Conservation (phyloP, 2,113 vertebrate species). For the Sorex fumeus region DNA sequence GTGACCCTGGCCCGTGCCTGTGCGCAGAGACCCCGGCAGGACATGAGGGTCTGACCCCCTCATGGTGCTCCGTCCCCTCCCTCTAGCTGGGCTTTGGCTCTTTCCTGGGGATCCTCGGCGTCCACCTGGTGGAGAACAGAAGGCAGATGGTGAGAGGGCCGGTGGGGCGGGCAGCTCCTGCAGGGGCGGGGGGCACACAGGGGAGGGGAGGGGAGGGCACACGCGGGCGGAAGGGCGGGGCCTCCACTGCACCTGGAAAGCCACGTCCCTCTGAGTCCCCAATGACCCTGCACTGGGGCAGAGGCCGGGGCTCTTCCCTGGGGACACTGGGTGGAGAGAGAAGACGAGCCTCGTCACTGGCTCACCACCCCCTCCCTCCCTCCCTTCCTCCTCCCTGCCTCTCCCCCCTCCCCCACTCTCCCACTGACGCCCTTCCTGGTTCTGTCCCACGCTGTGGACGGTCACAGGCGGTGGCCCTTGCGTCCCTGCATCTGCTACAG, state of each 20-base stretch:
- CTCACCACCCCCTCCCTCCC: too few species aligned
- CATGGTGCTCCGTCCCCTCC: neutral
- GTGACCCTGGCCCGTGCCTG: neutral
- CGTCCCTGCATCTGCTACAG: neutral
- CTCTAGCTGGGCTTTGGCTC: constrained; percentile 96
- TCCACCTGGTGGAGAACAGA: constrained; percentile 96
- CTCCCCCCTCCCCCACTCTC: too few species aligned
- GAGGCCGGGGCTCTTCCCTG: neutral
- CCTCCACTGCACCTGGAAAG: too few species aligned
- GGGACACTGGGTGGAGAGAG: neutral
- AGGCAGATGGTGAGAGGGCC: constrained; percentile 94
- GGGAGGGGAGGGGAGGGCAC: neutral
- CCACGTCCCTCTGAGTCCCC: too few species aligned
- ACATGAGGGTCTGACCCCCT: too few species aligned
- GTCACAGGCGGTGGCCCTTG: neutral
- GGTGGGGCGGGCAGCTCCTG: too few species aligned
- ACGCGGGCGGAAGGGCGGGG: too few species aligned
- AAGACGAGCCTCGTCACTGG: neutral
- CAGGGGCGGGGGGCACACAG: neutral
- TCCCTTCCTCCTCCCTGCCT: too few species aligned
- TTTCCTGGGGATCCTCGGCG: constrained; percentile 95
- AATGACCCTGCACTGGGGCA: neutral
- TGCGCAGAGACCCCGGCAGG: too few species aligned
- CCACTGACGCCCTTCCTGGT: too few species aligned
- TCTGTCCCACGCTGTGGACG: too few species aligned